These are phyloP conservation scores for Amorpha juglandis DNA, from an alignment of 2,888 invertebrate genomes.

Conservation along the genomic window DNA sequence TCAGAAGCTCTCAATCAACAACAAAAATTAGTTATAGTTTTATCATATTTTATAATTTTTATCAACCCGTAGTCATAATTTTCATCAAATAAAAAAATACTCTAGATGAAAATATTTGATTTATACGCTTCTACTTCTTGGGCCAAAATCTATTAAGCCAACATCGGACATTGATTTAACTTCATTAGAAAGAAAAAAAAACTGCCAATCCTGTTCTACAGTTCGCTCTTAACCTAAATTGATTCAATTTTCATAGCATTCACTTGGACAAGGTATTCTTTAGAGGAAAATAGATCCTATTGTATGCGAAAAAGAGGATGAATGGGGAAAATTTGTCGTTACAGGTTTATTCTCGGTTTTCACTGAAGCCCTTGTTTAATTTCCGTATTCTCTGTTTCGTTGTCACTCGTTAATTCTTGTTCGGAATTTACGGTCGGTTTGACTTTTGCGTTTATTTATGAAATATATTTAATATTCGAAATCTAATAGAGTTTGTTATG, in stretches of 20 bases:
- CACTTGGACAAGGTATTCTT: constrained; percentile 36
- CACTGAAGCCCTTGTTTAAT: constrained; percentile 44
- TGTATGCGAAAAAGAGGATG: constrained; percentile 30
- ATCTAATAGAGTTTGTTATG: no score
- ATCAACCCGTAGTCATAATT: no score
- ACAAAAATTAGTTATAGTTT: no score
- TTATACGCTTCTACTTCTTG: neutral
- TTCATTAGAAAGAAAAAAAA: constrained; percentile 56
- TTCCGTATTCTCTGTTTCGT: constrained; percentile 39
- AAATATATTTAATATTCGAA: neutral
- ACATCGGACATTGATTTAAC: constrained; percentile 55
- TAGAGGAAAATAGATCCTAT: constrained; percentile 29
- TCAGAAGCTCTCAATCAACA: no score
- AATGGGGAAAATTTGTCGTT: constrained; percentile 22
- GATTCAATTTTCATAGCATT: constrained; percentile 58
- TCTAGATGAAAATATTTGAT: neutral
- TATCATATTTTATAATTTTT: no score
- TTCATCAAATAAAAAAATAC: neutral
- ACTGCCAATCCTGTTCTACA: constrained; percentile 54
- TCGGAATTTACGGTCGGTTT: constrained; percentile 1
- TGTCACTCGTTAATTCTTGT: constrained; percentile 24
- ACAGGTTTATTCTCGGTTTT: neutral
- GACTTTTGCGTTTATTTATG: neutral
- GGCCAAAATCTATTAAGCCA: constrained; percentile 33
- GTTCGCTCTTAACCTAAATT: constrained; percentile 63